Conservation (phyloP, 2,888 invertebrate species). For the Thymelicus acteon region DNA sequence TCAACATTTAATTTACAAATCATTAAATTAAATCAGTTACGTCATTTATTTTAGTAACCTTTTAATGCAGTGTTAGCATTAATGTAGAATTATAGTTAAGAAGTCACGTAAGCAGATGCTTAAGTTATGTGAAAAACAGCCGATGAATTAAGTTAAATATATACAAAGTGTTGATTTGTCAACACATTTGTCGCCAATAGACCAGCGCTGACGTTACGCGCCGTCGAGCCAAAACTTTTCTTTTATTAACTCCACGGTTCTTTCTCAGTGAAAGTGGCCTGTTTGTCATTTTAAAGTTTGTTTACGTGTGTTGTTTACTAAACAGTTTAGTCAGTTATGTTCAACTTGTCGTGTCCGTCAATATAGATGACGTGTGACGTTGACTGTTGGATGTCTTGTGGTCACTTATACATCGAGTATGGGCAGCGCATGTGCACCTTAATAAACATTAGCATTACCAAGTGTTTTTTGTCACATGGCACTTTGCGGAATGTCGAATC, state of each 20-base stretch:
- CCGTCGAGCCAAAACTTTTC: conserved; percentile 54
- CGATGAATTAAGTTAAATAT: neutral
- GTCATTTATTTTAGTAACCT: too few species aligned
- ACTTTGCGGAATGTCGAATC: conserved; percentile 6
- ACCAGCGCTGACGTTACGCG: conserved; percentile 45
- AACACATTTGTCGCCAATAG: conserved; percentile 40
- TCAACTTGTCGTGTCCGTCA: conserved; percentile 18
- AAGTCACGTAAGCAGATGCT: too few species aligned
- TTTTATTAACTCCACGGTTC: conserved; percentile 58
- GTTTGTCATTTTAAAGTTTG: conserved; percentile 68
- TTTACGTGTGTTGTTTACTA: conserved; percentile 67
- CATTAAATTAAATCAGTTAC: too few species aligned
- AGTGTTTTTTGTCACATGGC: conserved; percentile 5
- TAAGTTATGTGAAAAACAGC: too few species aligned
- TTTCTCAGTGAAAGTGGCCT: conserved; percentile 72
- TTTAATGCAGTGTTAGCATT: too few species aligned
- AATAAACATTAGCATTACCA: conserved; percentile 6
- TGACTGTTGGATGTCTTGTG: neutral
- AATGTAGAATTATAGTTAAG: too few species aligned
- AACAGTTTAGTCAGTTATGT: conserved; percentile 42
- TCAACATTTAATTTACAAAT: too few species aligned
- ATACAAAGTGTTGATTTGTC: conserved; percentile 29
- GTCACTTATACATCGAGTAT: neutral
- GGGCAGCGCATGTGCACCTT: neutral
- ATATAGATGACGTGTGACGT: conserved; percentile 19